Percentiles rank a stretch among this genome's conserved stretches.
These are phyloP conservation scores for Scophthalmus maximus DNA, from an alignment of 2,113 vertebrate genomes.

Conservation along the genomic window DNA sequence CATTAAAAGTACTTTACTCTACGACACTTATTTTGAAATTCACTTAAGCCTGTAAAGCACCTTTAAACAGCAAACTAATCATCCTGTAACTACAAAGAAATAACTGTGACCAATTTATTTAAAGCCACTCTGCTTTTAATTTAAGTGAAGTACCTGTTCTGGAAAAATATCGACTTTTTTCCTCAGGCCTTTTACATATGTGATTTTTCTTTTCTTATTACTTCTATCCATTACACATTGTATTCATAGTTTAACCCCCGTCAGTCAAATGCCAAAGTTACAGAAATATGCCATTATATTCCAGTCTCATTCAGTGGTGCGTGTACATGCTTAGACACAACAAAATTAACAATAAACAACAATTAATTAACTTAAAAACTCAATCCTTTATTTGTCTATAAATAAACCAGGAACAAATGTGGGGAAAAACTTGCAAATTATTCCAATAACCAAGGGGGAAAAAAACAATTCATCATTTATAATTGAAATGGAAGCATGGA, in stretches of 20 bases:
- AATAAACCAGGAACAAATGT: conserved; percentile 60
- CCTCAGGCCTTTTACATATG: not conserved
- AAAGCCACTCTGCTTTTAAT: not conserved
- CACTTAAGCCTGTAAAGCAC: not conserved
- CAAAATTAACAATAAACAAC: not conserved
- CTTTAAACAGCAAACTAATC: not conserved
- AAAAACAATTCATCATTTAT: conserved; percentile 11
- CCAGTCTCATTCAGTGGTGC: not conserved
- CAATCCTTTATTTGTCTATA: conserved; percentile 71
- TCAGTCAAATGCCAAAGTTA: not conserved
- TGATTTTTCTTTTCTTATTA: not conserved
- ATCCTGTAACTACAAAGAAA: not conserved
- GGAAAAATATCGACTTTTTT: not conserved
- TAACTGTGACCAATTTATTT: not conserved
- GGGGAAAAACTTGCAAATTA: conserved; percentile 1
- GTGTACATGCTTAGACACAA: too few species aligned
- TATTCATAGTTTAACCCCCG: too few species aligned
- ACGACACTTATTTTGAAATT: not conserved
- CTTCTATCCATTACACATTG: not conserved
- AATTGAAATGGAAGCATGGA: conserved; percentile 11
- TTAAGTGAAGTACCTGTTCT: not conserved
- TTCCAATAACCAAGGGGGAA: conserved; percentile 4
- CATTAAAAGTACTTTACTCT: conserved; percentile 29
- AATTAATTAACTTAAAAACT: conserved; percentile 36
- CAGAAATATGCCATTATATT: not conserved